phyloP scores from a whole-genome alignment of 2,113 vertebrate genomes.

The Pterocles orientalis region DNA sequence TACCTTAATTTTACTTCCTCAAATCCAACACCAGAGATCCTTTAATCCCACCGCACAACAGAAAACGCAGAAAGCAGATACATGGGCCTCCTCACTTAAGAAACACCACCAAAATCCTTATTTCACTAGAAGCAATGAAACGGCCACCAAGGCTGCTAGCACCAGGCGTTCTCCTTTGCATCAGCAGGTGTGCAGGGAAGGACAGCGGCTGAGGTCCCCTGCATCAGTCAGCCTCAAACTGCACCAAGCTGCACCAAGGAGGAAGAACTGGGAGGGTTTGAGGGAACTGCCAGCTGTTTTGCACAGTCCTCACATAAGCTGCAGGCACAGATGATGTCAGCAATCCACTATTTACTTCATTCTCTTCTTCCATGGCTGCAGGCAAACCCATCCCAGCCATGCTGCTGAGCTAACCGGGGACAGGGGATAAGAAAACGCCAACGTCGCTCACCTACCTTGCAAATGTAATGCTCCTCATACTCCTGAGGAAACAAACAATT shows the following conservation, averaged over 20 bases:
- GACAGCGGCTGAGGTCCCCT: neutral
- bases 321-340: neutral
- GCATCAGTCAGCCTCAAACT: rapidly evolving
- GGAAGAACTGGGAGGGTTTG: neutral
- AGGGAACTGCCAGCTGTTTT: neutral
- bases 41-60: neutral
- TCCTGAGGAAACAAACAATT: neutral
- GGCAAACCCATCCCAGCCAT: neutral
- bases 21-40: neutral
- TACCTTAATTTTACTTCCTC: neutral
- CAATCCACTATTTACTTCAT: neutral
- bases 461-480: neutral
- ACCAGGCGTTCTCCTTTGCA: neutral
- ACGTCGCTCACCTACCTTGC: rapidly evolving
- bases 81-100: neutral
- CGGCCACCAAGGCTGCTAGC: rapidly evolving
- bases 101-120: neutral
- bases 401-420: neutral
- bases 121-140: neutral
- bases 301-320: neutral
- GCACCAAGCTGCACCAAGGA: neutral
- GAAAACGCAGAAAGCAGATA: neutral
- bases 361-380: neutral
- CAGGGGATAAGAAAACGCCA: neutral
- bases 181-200: rapidly evolving